Evolutionary conservation across 1,140 invertebrate species (phyloP).

Genomic region (Battus philenor): DNA sequence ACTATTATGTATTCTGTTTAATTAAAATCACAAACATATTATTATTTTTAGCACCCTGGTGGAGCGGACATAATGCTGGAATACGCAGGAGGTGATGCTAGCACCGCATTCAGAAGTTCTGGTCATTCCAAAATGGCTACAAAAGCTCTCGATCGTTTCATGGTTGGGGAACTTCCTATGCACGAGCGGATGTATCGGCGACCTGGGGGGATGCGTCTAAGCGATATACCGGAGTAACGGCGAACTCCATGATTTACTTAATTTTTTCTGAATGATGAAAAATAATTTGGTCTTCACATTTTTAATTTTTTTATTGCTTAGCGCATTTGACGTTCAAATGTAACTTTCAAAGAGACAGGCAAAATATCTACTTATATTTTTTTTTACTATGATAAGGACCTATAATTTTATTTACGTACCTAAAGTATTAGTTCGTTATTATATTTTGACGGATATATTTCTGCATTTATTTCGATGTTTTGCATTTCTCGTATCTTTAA

Average conservation of each 20-base stretch:
- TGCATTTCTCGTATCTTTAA: slow-evolving; percentile 7
- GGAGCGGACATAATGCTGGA: slow-evolving; percentile 90
- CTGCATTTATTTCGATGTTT: slow-evolving; percentile 14
- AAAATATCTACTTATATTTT: neutral
- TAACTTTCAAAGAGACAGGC: neutral
- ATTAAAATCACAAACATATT: no score
- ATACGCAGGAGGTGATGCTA: slow-evolving; percentile 91
- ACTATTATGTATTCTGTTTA: no score
- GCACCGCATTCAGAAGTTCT: slow-evolving; percentile 86
- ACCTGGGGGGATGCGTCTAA: slow-evolving; percentile 59
- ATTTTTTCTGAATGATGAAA: no score
- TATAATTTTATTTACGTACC: neutral
- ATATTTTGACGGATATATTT: slow-evolving; percentile 3
- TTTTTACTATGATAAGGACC: neutral
- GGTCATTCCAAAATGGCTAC: slow-evolving; percentile 84
- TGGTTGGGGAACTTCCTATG: slow-evolving; percentile 83
- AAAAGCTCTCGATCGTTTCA: slow-evolving; percentile 78
- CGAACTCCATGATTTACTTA: no score
- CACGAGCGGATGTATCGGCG: slow-evolving; percentile 83
- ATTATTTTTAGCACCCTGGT: slow-evolving; percentile 84
- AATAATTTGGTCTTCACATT: no score
- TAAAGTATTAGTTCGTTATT: slow-evolving; percentile 11
- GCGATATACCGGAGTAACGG: slow-evolving; percentile 67
- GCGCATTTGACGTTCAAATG: no score
- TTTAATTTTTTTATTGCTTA: no score